Conservation (phyloP, 2,888 invertebrate genomes). For the Orthonychiurus folsomi region DNA sequence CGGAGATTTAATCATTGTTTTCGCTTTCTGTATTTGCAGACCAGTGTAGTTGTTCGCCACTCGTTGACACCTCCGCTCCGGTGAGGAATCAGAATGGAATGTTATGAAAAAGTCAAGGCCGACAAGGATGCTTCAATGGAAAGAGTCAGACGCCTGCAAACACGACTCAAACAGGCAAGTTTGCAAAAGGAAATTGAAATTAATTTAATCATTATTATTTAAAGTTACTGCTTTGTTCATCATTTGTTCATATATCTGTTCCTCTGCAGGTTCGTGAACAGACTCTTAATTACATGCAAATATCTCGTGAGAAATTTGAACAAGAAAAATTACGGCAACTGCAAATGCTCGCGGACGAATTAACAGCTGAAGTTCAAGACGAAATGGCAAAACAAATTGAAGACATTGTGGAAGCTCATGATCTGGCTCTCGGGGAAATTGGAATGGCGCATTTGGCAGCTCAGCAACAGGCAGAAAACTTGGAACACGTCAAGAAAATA, state of each 20-base stretch:
- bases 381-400: background rate
- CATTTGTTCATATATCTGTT: too few relatives aligned
- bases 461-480: background rate
- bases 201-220: too few relatives aligned
- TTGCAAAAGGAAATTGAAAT: too few relatives aligned
- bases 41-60: too few relatives aligned
- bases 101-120: background rate
- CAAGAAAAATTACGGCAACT: background rate
- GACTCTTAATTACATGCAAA: background rate
- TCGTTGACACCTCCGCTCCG: too few relatives aligned
- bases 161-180: background rate
- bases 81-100: background rate
- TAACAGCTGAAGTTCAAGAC: background rate
- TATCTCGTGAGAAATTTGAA: background rate
- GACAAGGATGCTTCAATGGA: background rate
- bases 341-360: background rate
- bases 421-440: background rate
- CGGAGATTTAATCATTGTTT: too few relatives aligned
- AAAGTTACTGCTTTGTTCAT: too few relatives aligned
- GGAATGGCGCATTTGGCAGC: background rate
- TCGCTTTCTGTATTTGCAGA: too few relatives aligned
- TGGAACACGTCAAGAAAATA: background rate
- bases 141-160: background rate
- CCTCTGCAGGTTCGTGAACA: background rate
- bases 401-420: background rate